Percentiles rank a stretch among this genome's conserved stretches.
These are phyloP conservation scores for Pampusana beccarii DNA, from an alignment of 2,113 vertebrate species.

Conservation along the genomic window DNA sequence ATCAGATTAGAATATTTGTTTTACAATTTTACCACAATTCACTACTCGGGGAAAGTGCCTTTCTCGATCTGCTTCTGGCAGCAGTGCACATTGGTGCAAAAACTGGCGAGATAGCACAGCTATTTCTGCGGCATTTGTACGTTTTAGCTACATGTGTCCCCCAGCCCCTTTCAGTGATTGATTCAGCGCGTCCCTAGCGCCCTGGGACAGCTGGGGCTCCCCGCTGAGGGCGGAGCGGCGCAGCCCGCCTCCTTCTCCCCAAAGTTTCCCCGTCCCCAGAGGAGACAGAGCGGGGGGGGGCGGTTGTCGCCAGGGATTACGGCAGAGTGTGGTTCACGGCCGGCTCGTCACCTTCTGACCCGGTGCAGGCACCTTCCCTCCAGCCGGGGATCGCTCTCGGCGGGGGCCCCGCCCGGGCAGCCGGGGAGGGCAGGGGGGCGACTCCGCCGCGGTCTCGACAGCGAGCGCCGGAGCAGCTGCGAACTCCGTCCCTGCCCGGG, in stretches of 20 bases:
- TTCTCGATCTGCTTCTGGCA: background rate
- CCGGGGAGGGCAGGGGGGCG: background rate
- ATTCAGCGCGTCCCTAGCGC: background rate
- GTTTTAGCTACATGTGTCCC: background rate
- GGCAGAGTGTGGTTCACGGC: background rate
- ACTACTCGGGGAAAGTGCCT: background rate
- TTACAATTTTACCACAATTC: slow-evolving; percentile 22
- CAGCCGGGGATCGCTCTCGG: background rate
- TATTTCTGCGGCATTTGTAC: too few relatives aligned
- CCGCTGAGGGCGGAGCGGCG: background rate
- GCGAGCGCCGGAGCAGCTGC: background rate
- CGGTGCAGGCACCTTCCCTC: background rate
- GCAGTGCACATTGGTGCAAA: background rate
- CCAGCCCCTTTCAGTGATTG: too few relatives aligned
- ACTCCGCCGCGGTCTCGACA: background rate
- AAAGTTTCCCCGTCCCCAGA: background rate
- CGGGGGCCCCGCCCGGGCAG: background rate
- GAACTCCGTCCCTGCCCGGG: background rate
- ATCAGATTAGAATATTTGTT: slow-evolving; percentile 64
- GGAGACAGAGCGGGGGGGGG: background rate
- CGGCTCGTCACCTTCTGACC: background rate
- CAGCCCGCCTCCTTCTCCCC: background rate
- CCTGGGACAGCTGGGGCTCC: background rate
- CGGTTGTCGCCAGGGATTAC: background rate
- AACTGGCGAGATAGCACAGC: background rate